Percentiles rank a stretch among this genome's conserved stretches.
These are phyloP conservation scores for Pelmatolapia mariae DNA, from an alignment of 2,113 vertebrate genomes.

Conservation along the genomic window DNA sequence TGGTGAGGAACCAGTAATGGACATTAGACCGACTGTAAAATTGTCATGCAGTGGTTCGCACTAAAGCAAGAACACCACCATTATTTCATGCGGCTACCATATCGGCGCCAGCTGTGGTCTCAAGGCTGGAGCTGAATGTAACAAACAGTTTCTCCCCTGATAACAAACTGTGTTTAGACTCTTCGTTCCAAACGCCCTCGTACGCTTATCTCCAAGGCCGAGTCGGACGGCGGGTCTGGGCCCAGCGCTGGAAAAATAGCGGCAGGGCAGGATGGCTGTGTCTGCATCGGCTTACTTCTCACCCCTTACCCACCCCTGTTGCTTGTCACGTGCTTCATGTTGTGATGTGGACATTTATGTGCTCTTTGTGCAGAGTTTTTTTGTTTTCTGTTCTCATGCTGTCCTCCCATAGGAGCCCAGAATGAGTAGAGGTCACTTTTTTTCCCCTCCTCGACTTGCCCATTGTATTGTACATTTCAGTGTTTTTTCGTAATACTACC, in stretches of 20 bases:
- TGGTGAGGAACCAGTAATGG: fast-evolving
- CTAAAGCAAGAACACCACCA: background rate
- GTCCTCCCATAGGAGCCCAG: too few species aligned
- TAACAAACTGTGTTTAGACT: background rate
- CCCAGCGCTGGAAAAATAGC: background rate
- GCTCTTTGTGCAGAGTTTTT: background rate
- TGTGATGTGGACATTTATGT: background rate
- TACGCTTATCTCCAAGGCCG: background rate
- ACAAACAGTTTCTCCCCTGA: background rate
- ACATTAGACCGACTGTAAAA: background rate
- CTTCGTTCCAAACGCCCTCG: background rate
- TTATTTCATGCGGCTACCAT: background rate
- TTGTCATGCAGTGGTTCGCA: background rate
- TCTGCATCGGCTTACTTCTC: background rate
- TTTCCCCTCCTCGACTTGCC: too few species aligned
- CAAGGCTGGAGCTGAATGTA: background rate
- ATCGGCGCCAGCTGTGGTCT: background rate
- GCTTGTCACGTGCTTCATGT: background rate
- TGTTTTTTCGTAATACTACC: too few species aligned
- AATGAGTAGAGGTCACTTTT: too few species aligned
- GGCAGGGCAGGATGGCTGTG: background rate
- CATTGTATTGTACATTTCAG: too few species aligned
- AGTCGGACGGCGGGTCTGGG: background rate
- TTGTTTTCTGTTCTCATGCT: background rate
- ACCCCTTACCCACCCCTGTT: background rate